phyloP scores from a whole-genome alignment of 2,797 vertebrate species.

The Bovichtus diacanthus region DNA sequence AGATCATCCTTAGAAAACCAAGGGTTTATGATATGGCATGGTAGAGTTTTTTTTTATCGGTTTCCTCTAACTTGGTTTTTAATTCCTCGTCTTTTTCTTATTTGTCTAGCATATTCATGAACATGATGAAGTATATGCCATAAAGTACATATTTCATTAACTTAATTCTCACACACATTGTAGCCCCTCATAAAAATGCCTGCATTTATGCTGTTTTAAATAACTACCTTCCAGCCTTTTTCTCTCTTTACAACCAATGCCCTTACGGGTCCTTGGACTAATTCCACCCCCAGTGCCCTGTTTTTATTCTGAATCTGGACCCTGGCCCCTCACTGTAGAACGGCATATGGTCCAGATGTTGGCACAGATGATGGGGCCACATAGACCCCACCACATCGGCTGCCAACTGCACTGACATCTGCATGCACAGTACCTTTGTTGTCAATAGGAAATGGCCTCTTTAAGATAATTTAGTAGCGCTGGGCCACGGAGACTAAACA shows the following conservation, averaged over 20 bases:
- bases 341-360: constrained; percentile 61
- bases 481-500: constrained; percentile 51
- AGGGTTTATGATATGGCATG: neutral
- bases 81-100: neutral
- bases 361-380: constrained; percentile 54
- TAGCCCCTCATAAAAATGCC: constrained; percentile 9
- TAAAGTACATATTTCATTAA: constrained; percentile 11
- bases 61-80: neutral
- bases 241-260: constrained; percentile 24
- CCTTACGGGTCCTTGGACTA: constrained; percentile 48
- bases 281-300: constrained; percentile 24
- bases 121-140: neutral
- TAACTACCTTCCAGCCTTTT: neutral
- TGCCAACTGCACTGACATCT: constrained; percentile 56
- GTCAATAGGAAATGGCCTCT: constrained; percentile 55
- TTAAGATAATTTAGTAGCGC: constrained; percentile 44
- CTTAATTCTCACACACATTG: neutral
- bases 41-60: neutral
- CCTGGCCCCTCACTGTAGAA: constrained; percentile 36
- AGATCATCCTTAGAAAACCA: constrained; percentile 13
- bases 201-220: constrained; percentile 9
- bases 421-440: constrained; percentile 32
- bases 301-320: constrained; percentile 37
- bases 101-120: neutral
- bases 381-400: constrained; percentile 43